Percentiles rank a stretch among this genome's conserved stretches.
phyloP scores from a whole-genome alignment of 2,797 vertebrate genomes.

The Lacerta viridis region DNA sequence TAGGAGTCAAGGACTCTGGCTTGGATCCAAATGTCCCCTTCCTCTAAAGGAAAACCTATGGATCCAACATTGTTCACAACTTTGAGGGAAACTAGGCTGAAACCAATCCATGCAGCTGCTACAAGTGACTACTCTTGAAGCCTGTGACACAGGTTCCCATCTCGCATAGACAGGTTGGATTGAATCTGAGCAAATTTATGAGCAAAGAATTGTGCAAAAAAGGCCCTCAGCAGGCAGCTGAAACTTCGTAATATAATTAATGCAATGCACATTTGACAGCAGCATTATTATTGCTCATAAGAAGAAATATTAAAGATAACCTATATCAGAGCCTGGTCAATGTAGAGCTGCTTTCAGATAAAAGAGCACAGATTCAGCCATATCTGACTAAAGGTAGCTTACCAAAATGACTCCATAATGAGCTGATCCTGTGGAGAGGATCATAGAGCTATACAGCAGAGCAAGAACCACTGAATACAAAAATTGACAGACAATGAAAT shows the following conservation, averaged over 20 bases:
- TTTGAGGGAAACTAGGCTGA: too few relatives aligned
- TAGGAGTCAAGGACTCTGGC: too few relatives aligned
- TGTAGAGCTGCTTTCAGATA: not conserved
- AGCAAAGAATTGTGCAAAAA: not conserved
- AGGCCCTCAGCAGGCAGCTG: not conserved
- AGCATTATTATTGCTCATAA: not conserved
- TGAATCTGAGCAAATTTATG: not conserved
- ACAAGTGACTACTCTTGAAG: not conserved
- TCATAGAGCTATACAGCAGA: conserved; percentile 2
- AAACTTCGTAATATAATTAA: not conserved
- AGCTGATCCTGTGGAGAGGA: not conserved
- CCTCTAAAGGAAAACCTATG: too few relatives aligned
- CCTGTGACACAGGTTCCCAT: not conserved
- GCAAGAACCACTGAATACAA: not conserved
- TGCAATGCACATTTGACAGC: not conserved
- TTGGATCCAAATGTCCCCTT: too few relatives aligned
- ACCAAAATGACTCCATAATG: not conserved
- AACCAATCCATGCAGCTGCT: not conserved
- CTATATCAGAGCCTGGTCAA: too few relatives aligned
- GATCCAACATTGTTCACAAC: too few relatives aligned
- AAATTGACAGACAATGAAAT: not conserved
- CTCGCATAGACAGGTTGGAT: not conserved
- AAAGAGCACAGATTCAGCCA: not conserved
- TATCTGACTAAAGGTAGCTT: not conserved
- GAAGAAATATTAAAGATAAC: not conserved